These are phyloP conservation scores for Allobates femoralis DNA, from an alignment of 2,797 vertebrate genomes.

Conservation along the genomic window DNA sequence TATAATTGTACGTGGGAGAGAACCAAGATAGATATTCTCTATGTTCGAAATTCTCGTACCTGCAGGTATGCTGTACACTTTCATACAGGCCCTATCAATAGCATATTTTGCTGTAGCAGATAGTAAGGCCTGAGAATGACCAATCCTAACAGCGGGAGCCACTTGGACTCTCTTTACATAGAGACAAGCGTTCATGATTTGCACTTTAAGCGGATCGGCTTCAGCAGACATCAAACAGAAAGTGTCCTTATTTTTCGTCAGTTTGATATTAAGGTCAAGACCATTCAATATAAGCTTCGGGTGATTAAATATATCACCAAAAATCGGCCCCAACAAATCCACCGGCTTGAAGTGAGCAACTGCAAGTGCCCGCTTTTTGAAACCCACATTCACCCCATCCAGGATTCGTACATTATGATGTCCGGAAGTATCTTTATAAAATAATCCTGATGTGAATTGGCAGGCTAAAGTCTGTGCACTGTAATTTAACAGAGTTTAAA, in stretches of 20 bases:
- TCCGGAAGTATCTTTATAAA: conserved; percentile 19
- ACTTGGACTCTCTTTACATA: conserved; percentile 22
- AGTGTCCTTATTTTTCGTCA: too few relatives aligned
- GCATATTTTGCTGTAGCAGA: not conserved
- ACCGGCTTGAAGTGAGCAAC: not conserved
- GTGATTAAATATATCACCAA: too few relatives aligned
- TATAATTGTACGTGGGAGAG: not conserved
- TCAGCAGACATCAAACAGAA: too few relatives aligned
- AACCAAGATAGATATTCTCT: not conserved
- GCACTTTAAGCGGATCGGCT: not conserved
- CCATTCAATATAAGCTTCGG: too few relatives aligned
- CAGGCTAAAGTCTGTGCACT: not conserved
- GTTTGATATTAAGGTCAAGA: too few relatives aligned
- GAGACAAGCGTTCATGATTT: conserved; percentile 1
- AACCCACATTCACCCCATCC: not conserved
- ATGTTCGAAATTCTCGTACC: not conserved
- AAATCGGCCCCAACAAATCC: not conserved
- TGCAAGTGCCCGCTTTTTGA: not conserved
- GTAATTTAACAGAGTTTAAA: conserved; percentile 27
- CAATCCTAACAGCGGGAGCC: not conserved
- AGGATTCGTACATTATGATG: not conserved
- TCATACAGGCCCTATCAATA: not conserved
- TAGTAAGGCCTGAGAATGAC: too few relatives aligned
- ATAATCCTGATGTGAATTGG: conserved; percentile 15
- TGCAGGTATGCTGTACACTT: not conserved